Base-by-base conservation (phyloP, 2,888 invertebrate genomes). In the Cataglyphis livida region DNA sequence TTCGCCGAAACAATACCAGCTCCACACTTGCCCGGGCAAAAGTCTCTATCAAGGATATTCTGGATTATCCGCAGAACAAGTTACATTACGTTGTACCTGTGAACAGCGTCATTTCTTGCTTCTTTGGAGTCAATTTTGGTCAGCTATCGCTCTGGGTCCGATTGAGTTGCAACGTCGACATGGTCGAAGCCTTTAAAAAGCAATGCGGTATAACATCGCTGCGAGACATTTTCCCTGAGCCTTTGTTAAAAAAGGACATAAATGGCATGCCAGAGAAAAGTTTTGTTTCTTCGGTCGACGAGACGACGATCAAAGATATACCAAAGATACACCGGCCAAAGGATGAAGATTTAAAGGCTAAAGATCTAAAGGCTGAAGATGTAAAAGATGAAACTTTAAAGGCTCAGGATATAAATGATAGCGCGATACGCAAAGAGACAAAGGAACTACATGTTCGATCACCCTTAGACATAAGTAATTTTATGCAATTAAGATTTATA, bases 1-100 rank as follows among this genome's bases (percentile, higher is more conserved):
- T 86, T 4, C 89, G 89, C 28, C 73, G 73, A 10, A 86, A 89
- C 6, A 41, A 70, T 1, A 83, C 81, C 15, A 84, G 78, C 25
- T 90, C 87, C 35, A 75, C 84, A 4, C 75, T 92, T 0, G 93
- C 92, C 4, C 84, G 85, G 18, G 92, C 91, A 3, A 91, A 90
- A 73, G 86, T 93, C 5, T 89, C 88, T 79, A 84, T 93, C 74
- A 90, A 91, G 66, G 92, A 93, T 64, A 92, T 93, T 44, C 76
- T 94, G 15, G 90, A 92, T 82, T 92, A 93, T 88, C 93, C 94
- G 0, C 92, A 93, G 73, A 93, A 92, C 75, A 93, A 94, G 65
- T 74, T 93, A 41, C 91, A 92, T 57, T 93, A 92, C 32, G 86
- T 92, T 3, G 87, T 88, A 0, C 89, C 92, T 4, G 85, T 93